Conservation (phyloP, 2,113 vertebrate species). For the Colistium nudipinnis region DNA sequence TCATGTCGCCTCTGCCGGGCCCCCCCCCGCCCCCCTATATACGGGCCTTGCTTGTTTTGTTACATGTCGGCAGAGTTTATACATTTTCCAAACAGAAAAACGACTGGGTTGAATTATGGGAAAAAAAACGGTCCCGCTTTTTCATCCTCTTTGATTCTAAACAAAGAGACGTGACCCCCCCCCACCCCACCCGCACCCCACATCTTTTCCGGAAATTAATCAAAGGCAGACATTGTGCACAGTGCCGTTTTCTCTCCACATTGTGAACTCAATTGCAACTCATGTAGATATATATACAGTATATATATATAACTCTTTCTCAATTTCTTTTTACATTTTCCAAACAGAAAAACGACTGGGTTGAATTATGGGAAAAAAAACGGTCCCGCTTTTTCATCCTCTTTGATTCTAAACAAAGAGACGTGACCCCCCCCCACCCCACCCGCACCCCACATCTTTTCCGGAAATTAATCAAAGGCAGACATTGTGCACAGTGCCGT, state of each 20-base stretch:
- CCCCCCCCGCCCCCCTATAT: slow-evolving; percentile 24
- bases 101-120: slow-evolving; percentile 11
- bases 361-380: slow-evolving; percentile 23
- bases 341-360: slow-evolving; percentile 20
- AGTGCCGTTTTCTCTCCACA: neutral
- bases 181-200: neutral
- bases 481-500: neutral
- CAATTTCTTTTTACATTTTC: neutral
- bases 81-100: slow-evolving; percentile 32
- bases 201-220: slow-evolving; percentile 20
- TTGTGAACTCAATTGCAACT: neutral
- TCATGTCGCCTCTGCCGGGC: slow-evolving; percentile 18
- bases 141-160: slow-evolving; percentile 17
- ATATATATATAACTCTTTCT: too few relatives aligned
- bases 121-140: neutral
- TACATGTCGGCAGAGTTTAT: slow-evolving; percentile 32
- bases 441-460: neutral
- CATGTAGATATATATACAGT: too few relatives aligned
- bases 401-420: slow-evolving; percentile 29
- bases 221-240: slow-evolving; percentile 42
- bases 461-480: slow-evolving; percentile 51
- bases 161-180: slow-evolving; percentile 19
- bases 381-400: neutral
- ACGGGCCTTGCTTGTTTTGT: neutral
- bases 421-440: neutral